phyloP scores from a whole-genome alignment of 2,797 vertebrate genomes.

The Fringilla coelebs region DNA sequence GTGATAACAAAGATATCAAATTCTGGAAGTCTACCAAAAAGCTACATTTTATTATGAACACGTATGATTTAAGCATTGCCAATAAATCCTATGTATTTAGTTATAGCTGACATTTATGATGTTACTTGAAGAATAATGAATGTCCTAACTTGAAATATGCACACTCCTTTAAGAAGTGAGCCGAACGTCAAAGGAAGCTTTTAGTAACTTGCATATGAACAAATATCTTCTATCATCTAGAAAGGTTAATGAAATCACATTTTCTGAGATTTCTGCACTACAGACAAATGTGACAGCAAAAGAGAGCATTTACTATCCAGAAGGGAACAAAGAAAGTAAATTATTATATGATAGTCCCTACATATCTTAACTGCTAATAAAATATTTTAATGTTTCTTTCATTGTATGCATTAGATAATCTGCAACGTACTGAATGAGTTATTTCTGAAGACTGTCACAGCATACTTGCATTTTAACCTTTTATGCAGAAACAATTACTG shows the following conservation, averaged over 20 bases:
- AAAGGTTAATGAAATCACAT: slow-evolving; percentile 20
- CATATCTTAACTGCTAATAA: neutral
- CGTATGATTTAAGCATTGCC: neutral
- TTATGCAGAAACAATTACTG: neutral
- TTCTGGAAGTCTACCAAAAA: slow-evolving; percentile 43
- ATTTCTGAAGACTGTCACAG: neutral
- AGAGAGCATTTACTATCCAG: neutral
- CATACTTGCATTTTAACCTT: neutral
- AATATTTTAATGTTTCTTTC: slow-evolving; percentile 14
- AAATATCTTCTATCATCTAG: neutral
- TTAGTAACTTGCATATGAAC: slow-evolving; percentile 11
- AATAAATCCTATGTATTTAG: neutral
- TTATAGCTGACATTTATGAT: slow-evolving; percentile 31
- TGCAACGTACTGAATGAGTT: neutral
- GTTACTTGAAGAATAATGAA: slow-evolving; percentile 43
- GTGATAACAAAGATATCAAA: slow-evolving; percentile 6
- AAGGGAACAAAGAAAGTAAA: neutral
- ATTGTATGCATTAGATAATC: neutral
- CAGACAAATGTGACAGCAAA: neutral
- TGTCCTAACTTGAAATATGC: slow-evolving; percentile 18
- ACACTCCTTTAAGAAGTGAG: neutral
- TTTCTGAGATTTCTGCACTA: neutral
- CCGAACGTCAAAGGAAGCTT: neutral
- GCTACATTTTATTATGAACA: slow-evolving; percentile 26
- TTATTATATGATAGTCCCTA: neutral